These are phyloP conservation scores for Nerophis ophidion DNA, from an alignment of 2,113 vertebrate species.

Conservation along the genomic window DNA sequence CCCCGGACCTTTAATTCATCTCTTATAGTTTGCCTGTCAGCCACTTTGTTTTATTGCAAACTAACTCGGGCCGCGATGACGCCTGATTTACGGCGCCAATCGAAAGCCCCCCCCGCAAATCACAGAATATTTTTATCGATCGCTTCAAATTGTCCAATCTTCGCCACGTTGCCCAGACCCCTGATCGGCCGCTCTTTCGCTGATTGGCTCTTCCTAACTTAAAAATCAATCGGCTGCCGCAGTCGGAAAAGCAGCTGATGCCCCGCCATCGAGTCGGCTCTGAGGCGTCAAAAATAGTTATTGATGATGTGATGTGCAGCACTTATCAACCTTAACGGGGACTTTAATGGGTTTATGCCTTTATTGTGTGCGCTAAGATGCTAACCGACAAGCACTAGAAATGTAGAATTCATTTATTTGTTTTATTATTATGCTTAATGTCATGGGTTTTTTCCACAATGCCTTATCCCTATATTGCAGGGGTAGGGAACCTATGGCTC, in stretches of 20 bases:
- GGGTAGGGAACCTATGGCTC: too few relatives aligned
- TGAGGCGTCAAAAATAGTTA: conserved; percentile 70
- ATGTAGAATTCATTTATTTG: too few relatives aligned
- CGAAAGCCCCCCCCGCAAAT: conserved; percentile 84
- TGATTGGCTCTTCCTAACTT: conserved; percentile 95
- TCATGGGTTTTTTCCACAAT: too few relatives aligned
- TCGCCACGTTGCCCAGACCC: conserved; percentile 90
- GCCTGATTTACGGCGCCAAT: conserved; percentile 88
- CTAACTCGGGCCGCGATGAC: conserved; percentile 86
- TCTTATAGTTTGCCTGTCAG: conserved; percentile 89
- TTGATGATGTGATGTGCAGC: conserved; percentile 49
- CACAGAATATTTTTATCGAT: conserved; percentile 99
- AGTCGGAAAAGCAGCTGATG: conserved; percentile 86
- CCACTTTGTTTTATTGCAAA: conserved; percentile 92
- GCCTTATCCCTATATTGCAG: too few relatives aligned
- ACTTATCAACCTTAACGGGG: conserved; percentile 22
- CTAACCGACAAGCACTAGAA: too few relatives aligned
- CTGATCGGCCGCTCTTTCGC: conserved; percentile 94
- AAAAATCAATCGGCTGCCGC: conserved; percentile 98
- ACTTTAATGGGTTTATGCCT: background rate
- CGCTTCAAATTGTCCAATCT: conserved; percentile 97
- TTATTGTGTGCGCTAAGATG: too few relatives aligned
- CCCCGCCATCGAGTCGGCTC: conserved; percentile 83
- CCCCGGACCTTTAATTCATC: conserved; percentile 88
- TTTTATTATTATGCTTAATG: too few relatives aligned